Conservation (phyloP, 2,113 vertebrate species). For the Steatornis caripensis region DNA sequence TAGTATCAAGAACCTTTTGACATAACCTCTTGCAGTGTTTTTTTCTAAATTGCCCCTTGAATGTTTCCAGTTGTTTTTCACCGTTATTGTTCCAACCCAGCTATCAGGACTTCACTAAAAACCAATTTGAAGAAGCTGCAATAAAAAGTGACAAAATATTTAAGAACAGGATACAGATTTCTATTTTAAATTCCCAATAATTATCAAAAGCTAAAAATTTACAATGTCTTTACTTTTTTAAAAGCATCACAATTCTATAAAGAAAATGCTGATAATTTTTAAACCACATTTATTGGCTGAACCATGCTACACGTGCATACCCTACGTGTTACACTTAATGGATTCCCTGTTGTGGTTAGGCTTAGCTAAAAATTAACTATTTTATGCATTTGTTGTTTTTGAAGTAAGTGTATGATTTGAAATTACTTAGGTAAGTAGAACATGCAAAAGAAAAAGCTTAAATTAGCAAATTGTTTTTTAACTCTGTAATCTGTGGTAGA, state of each 20-base stretch:
- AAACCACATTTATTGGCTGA: background rate
- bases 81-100: background rate
- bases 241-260: background rate
- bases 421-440: background rate
- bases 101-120: background rate
- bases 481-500: background rate
- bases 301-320: background rate
- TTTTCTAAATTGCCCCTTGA: background rate
- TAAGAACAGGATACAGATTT: background rate
- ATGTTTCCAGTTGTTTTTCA: background rate
- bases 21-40: background rate
- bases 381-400: background rate
- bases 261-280: background rate
- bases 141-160: background rate
- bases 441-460: background rate
- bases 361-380: background rate
- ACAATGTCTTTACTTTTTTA: background rate
- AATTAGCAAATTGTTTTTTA: background rate
- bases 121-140: background rate
- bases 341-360: background rate
- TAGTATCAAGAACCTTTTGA: background rate
- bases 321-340: background rate
- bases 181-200: background rate
- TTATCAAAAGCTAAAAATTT: background rate
- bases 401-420: background rate